Evolutionary conservation across 2,113 vertebrate species (phyloP).

Genomic region (Panurus biarmicus): DNA sequence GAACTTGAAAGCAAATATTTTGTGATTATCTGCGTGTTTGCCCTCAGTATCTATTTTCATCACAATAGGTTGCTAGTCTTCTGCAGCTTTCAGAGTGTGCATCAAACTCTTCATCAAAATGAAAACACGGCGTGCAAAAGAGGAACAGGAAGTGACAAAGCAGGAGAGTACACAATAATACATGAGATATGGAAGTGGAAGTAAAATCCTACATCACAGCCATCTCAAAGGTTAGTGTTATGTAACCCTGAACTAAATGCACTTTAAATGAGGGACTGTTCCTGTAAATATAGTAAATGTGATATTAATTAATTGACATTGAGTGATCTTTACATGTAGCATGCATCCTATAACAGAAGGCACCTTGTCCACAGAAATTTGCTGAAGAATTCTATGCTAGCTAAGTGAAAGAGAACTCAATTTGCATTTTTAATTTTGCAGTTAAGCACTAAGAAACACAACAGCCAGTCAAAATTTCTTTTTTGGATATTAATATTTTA

Average conservation of each 20-base stretch:
- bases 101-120: background rate
- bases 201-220: background rate
- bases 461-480: background rate
- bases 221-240: background rate
- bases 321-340: background rate
- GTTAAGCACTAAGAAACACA: background rate
- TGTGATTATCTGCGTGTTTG: background rate
- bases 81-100: background rate
- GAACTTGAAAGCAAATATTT: background rate
- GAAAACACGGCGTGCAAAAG: background rate
- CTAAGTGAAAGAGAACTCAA: background rate
- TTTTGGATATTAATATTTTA: background rate
- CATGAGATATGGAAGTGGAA: background rate
- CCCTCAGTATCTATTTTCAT: background rate
- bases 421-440: background rate
- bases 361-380: background rate
- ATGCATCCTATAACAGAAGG: background rate
- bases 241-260: background rate
- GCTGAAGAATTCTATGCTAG: background rate
- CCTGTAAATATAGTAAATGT: background rate
- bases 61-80: background rate
- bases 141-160: background rate
- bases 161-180: background rate
- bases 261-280: background rate
- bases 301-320: background rate